Percentiles rank a stretch among this genome's conserved stretches.
Evolutionary conservation across 2,888 invertebrate species (phyloP).

Genomic region (Platycheirus rosarum): DNA sequence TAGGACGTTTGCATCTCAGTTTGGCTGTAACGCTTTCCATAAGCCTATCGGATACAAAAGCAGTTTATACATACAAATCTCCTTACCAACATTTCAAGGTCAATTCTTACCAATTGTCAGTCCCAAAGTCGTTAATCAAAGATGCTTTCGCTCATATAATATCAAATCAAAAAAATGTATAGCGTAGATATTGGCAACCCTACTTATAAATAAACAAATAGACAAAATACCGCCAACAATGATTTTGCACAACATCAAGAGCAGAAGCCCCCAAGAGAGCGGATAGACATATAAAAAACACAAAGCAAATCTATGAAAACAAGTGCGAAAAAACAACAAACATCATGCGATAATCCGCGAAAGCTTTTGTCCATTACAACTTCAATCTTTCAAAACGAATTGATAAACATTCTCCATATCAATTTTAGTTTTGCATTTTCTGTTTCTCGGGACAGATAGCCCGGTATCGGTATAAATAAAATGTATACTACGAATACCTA

Average conservation of each 20-base stretch:
- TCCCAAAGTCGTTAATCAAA: no score
- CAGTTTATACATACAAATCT: no score
- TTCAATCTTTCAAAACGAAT: conserved; percentile 43
- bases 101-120: no score
- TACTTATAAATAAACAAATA: background rate
- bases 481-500: conserved; percentile 11
- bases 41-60: no score
- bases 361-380: conserved; percentile 49
- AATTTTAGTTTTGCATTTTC: conserved; percentile 19
- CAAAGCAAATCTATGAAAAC: conserved; percentile 34
- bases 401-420: conserved; percentile 49
- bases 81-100: no score
- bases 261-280: conserved; percentile 5
- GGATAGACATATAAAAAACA: no score
- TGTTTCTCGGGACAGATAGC: conserved; percentile 8
- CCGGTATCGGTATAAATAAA: conserved; percentile 15
- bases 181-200: background rate
- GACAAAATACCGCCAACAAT: background rate
- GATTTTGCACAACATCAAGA: background rate
- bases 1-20: no score
- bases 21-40: no score
- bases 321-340: conserved; percentile 50
- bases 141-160: no score
- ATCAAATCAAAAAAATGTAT: background rate
- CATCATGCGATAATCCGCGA: conserved; percentile 68